These are phyloP conservation scores for Pangasius mekongensis DNA, from an alignment of 2,797 vertebrate genomes.

Conservation along the genomic window DNA sequence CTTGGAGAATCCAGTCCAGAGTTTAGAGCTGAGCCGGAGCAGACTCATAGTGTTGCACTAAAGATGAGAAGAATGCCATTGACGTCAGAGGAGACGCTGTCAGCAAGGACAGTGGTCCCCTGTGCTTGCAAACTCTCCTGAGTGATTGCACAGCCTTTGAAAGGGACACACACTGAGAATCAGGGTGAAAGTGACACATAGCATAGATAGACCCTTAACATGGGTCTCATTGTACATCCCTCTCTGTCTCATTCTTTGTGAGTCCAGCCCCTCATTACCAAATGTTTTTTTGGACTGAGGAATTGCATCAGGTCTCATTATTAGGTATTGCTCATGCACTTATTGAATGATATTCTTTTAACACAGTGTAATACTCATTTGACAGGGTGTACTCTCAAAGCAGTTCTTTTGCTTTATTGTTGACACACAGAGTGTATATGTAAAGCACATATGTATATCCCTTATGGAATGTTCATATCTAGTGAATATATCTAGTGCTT, in stretches of 20 bases:
- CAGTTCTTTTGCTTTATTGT: background rate
- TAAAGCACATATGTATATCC: background rate
- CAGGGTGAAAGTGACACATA: slow-evolving; percentile 30
- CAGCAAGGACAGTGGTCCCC: slow-evolving; percentile 78
- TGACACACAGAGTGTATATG: background rate
- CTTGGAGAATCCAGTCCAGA: slow-evolving; percentile 64
- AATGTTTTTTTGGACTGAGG: background rate
- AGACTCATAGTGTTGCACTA: slow-evolving; percentile 76
- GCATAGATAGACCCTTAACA: background rate
- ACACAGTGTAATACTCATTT: background rate
- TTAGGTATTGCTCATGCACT: slow-evolving; percentile 14
- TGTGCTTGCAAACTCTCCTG: slow-evolving; percentile 70
- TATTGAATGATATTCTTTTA: background rate
- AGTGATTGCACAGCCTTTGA: slow-evolving; percentile 48
- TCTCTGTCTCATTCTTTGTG: background rate
- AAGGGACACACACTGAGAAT: slow-evolving; percentile 15
- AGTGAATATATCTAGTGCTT: background rate
- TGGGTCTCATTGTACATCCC: slow-evolving; percentile 1
- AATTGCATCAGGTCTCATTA: slow-evolving; percentile 14
- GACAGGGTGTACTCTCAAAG: too few species aligned
- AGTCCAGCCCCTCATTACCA: background rate
- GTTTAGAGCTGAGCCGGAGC: slow-evolving; percentile 69
- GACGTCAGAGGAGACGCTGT: slow-evolving; percentile 83
- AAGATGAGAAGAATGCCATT: slow-evolving; percentile 82
- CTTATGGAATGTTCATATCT: background rate